These are phyloP conservation scores for Dyspetes luteomarginatus DNA, from an alignment of 2,888 invertebrate species.

Conservation along the genomic window DNA sequence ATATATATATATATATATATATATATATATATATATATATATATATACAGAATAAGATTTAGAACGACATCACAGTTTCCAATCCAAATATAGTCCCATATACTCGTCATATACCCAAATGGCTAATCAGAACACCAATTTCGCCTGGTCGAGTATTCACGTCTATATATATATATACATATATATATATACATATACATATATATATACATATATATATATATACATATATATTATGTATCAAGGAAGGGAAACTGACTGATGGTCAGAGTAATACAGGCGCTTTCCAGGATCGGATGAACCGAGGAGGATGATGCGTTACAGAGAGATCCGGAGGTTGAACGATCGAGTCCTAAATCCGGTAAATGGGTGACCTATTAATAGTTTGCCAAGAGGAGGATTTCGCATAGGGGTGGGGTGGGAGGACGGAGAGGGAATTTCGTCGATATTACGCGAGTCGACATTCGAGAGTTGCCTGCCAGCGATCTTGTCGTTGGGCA, in stretches of 20 bases:
- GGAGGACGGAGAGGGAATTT: conserved; percentile 31
- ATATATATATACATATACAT: neutral
- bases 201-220: neutral
- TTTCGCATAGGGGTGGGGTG: neutral
- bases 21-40: too few relatives aligned
- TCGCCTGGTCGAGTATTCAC: conserved; percentile 24
- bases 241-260: neutral
- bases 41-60: neutral
- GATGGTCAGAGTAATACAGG: neutral
- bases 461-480: conserved; percentile 23
- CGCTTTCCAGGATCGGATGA: conserved; percentile 1
- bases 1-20: too few relatives aligned
- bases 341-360: conserved; percentile 57
- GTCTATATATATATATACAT: neutral
- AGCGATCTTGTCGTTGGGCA: conserved; percentile 29
- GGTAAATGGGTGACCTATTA: conserved; percentile 52
- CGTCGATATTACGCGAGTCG: conserved; percentile 57
- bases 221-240: neutral
- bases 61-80: neutral
- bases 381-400: conserved; percentile 35
- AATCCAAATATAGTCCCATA: conserved; percentile 10
- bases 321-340: conserved; percentile 42
- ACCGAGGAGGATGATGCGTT: neutral
- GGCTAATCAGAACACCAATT: conserved; percentile 52
- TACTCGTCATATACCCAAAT: conserved; percentile 22